Conservation (phyloP, 2,888 invertebrate genomes). For the Alitta virens region DNA sequence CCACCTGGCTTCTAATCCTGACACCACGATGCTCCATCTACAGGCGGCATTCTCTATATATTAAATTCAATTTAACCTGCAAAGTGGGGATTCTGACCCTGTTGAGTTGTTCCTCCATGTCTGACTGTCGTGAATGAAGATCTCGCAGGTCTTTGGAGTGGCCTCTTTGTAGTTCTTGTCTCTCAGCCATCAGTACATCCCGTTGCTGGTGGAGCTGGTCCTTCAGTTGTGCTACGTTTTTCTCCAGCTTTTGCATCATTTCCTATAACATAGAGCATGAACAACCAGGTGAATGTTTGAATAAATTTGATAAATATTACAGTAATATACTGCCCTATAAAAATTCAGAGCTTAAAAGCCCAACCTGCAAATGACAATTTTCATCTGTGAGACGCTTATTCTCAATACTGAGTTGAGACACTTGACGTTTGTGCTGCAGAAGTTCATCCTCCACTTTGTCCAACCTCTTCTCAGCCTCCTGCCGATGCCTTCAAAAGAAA, state of each 20-base stretch:
- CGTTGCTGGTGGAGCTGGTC: constrained; percentile 34
- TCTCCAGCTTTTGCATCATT: constrained; percentile 12
- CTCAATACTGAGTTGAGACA: not conserved
- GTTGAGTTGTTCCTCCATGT: constrained; percentile 38
- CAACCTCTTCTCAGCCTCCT: not conserved
- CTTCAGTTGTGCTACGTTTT: constrained; percentile 20
- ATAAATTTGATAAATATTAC: too few relatives aligned
- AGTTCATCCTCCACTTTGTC: not conserved
- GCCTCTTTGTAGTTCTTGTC: constrained; percentile 35
- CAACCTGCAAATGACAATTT: not conserved
- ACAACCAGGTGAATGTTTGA: too few relatives aligned
- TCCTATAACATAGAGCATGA: constrained; percentile 12
- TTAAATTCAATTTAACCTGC: too few relatives aligned
- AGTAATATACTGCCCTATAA: too few relatives aligned
- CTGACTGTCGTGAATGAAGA: constrained; percentile 38
- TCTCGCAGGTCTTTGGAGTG: constrained; percentile 36
- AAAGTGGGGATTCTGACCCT: too few relatives aligned
- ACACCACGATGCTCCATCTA: too few relatives aligned
- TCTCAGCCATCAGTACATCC: constrained; percentile 31
- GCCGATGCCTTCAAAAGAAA: not conserved
- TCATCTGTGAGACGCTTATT: not conserved
- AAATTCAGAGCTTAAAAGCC: too few relatives aligned
- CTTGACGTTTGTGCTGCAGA: not conserved
- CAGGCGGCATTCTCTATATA: too few relatives aligned
- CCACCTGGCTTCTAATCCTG: too few relatives aligned